Evolutionary conservation across 2,888 invertebrate genomes (phyloP).

Genomic region (Molorchus minor): DNA sequence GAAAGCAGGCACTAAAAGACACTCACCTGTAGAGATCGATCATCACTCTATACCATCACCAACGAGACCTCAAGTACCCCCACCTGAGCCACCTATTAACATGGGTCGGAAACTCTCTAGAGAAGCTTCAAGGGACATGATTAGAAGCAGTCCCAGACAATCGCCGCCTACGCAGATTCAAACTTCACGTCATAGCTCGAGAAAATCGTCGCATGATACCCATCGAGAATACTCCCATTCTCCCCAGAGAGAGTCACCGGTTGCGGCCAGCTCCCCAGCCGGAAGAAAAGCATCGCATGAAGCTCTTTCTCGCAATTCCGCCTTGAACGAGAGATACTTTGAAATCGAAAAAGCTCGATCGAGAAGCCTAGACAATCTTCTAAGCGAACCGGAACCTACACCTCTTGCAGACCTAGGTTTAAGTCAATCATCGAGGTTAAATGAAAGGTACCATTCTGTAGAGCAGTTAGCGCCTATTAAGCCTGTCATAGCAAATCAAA

Average conservation of each 20-base stretch:
- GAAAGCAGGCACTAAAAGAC: slow-evolving; percentile 58
- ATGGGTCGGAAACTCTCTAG: slow-evolving; percentile 56
- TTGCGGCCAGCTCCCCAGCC: slow-evolving; percentile 42
- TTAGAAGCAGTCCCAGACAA: slow-evolving; percentile 42
- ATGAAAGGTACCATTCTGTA: slow-evolving; percentile 88
- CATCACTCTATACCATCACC: slow-evolving; percentile 52
- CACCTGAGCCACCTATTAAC: slow-evolving; percentile 72
- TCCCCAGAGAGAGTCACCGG: slow-evolving; percentile 38
- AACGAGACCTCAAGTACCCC: slow-evolving; percentile 68
- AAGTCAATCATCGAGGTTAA: slow-evolving; percentile 85
- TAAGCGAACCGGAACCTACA: slow-evolving; percentile 73
- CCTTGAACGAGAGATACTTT: slow-evolving; percentile 89
- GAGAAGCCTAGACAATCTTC: slow-evolving; percentile 81
- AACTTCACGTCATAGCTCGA: slow-evolving; percentile 49
- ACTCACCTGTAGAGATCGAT: slow-evolving; percentile 55
- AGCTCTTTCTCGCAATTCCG: slow-evolving; percentile 81
- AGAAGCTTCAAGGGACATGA: slow-evolving; percentile 44
- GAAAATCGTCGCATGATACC: slow-evolving; percentile 57
- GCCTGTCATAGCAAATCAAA: slow-evolving; percentile 64
- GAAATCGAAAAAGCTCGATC: slow-evolving; percentile 83
- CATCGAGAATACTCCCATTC: slow-evolving; percentile 34
- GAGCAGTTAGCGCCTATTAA: slow-evolving; percentile 72
- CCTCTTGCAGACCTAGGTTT: slow-evolving; percentile 79
- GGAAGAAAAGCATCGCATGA: slow-evolving; percentile 79
- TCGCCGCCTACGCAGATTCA: slow-evolving; percentile 45